Percentiles rank a stretch among this genome's conserved stretches.
phyloP scores from a whole-genome alignment of 2,797 vertebrate species.

The Sebastolobus alascanus region DNA sequence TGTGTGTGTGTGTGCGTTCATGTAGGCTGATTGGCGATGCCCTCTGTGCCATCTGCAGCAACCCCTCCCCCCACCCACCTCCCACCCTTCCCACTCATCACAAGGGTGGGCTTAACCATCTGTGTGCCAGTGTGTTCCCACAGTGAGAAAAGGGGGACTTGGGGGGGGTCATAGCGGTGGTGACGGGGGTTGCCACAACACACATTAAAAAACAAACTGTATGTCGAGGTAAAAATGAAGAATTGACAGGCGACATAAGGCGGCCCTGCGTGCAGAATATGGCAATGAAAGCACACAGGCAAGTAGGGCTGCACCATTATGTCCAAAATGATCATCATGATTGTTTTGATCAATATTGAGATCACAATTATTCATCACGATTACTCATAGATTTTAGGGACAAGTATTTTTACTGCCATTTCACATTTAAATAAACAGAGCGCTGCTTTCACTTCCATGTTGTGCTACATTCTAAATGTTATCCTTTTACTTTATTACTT shows the following conservation, averaged over 20 bases:
- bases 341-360: too few relatives aligned
- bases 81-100: slow-evolving; percentile 78
- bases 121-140: slow-evolving; percentile 87
- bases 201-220: slow-evolving; percentile 24
- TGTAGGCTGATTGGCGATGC: slow-evolving; percentile 85
- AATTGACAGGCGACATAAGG: slow-evolving; percentile 35
- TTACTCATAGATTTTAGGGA: too few relatives aligned
- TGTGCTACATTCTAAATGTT: too few relatives aligned
- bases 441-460: too few relatives aligned
- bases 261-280: neutral
- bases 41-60: slow-evolving; percentile 89
- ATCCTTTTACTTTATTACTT: too few relatives aligned
- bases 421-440: too few relatives aligned
- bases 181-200: slow-evolving; percentile 46
- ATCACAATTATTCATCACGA: too few relatives aligned
- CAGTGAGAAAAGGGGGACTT: slow-evolving; percentile 64
- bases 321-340: too few relatives aligned
- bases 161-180: slow-evolving; percentile 23
- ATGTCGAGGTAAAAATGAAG: slow-evolving; percentile 37
- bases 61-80: slow-evolving; percentile 56
- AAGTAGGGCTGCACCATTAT: too few relatives aligned
- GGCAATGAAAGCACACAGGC: neutral
- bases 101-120: slow-evolving; percentile 90
- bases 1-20: slow-evolving; percentile 49
- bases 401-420: too few relatives aligned